Evolutionary conservation across 1,140 invertebrate species (phyloP).

Genomic region (Ceratosolen fusciceps): DNA sequence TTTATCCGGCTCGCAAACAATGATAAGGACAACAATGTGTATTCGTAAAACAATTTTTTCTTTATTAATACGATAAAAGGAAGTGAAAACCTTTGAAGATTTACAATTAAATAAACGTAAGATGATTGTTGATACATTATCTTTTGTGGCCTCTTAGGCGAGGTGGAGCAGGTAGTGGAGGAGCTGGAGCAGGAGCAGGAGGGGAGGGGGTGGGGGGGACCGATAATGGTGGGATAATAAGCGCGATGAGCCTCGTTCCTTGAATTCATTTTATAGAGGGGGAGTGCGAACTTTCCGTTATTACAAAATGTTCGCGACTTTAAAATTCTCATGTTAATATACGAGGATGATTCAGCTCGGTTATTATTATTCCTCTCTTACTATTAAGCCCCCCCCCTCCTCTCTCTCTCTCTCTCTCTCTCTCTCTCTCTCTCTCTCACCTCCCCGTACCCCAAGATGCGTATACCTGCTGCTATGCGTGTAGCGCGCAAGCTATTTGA

Average conservation of each 20-base stretch:
- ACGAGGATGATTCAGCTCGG: neutral
- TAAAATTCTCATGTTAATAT: neutral
- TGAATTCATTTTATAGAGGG: conserved; percentile 9
- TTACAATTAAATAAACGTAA: conserved; percentile 29
- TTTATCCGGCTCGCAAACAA: neutral
- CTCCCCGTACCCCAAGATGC: too few relatives aligned
- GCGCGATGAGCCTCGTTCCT: neutral
- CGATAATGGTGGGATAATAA: neutral
- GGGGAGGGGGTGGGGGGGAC: too few relatives aligned
- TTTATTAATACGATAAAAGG: neutral
- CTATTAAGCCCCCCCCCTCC: neutral
- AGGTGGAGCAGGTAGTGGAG: too few relatives aligned
- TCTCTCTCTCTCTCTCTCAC: too few relatives aligned
- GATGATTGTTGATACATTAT: conserved; percentile 18
- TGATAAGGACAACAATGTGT: conserved; percentile 11
- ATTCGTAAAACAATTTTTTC: conserved; percentile 13
- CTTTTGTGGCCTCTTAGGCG: too few relatives aligned
- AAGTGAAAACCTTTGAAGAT: neutral
- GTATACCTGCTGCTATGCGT: too few relatives aligned
- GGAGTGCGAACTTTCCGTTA: neutral
- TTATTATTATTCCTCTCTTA: neutral
- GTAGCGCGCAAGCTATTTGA: too few relatives aligned
- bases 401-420: too few relatives aligned
- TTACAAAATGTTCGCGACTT: neutral
- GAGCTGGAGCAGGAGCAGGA: too few relatives aligned